phyloP scores from a whole-genome alignment of 2,888 invertebrate species.

The Alentia gelatinosa region DNA sequence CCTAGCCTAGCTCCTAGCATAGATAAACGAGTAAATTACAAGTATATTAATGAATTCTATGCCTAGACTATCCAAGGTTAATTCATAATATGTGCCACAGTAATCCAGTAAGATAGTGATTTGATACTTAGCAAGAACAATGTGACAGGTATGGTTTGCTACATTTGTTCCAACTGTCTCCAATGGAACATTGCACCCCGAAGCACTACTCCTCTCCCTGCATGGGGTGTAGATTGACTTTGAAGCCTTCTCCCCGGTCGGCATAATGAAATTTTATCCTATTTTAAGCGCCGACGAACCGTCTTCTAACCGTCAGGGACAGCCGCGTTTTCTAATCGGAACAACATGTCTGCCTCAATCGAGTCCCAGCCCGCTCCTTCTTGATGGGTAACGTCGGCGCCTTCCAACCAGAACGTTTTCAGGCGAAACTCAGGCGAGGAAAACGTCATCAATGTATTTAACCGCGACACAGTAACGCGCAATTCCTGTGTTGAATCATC shows the following conservation, averaged over 20 bases:
- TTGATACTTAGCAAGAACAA: no score
- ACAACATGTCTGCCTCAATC: conserved; percentile 1
- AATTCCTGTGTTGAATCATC: no score
- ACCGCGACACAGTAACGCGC: no score
- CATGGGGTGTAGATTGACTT: background rate
- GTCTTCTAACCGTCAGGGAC: background rate
- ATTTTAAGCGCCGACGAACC: background rate
- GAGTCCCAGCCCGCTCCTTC: no score
- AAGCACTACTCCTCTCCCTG: background rate
- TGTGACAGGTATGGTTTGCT: background rate
- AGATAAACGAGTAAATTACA: no score
- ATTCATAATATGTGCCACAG: no score
- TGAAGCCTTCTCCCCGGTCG: background rate
- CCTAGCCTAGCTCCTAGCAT: no score
- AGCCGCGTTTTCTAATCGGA: background rate
- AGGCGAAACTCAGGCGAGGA: background rate
- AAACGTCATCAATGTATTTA: background rate
- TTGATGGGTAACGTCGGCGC: no score
- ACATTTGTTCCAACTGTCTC: background rate
- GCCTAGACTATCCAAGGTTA: no score
- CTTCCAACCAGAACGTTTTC: no score
- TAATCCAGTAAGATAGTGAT: no score
- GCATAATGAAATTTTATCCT: background rate
- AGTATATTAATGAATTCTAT: no score
- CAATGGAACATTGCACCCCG: background rate